These are phyloP conservation scores for Caenorhabditis sinica DNA, from an alignment of 2,888 invertebrate species.

Conservation along the genomic window DNA sequence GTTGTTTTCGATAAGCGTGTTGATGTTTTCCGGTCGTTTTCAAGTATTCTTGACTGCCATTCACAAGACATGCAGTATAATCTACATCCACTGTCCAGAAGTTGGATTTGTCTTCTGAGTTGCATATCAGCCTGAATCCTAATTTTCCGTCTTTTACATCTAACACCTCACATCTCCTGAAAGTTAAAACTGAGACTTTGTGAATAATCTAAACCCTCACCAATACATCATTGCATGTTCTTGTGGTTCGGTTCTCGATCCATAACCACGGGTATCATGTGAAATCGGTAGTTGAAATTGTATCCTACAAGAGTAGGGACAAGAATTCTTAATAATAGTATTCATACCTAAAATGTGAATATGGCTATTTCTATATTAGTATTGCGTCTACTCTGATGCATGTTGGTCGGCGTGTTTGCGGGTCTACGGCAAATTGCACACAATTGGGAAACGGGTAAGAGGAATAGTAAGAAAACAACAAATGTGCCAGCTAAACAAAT, in stretches of 20 bases:
- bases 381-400: not conserved
- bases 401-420: slow-evolving; percentile 4
- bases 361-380: not conserved
- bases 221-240: slow-evolving; percentile 44
- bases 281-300: slow-evolving; percentile 19
- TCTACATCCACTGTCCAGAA: slow-evolving; percentile 23
- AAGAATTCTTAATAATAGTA: too few relatives aligned
- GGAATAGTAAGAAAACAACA: too few relatives aligned
- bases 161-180: slow-evolving; percentile 36
- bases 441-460: too few relatives aligned
- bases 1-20: slow-evolving; percentile 20
- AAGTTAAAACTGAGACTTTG: not conserved
- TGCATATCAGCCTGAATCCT: slow-evolving; percentile 36
- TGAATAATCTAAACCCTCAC: slow-evolving; percentile 7
- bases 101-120: slow-evolving; percentile 43
- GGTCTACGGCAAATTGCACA: slow-evolving; percentile 5
- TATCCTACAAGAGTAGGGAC: not conserved
- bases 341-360: not conserved
- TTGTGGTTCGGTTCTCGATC: slow-evolving; percentile 18
- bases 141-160: not conserved
- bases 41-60: not conserved
- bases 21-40: not conserved
- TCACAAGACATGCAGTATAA: not conserved
- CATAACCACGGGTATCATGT: slow-evolving; percentile 12
- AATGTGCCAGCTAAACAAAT: not conserved